Evolutionary conservation across 2,888 invertebrate genomes (phyloP), one percentile per base, ranked within the genome.

Genomic region (Apantesis nais): DNA sequence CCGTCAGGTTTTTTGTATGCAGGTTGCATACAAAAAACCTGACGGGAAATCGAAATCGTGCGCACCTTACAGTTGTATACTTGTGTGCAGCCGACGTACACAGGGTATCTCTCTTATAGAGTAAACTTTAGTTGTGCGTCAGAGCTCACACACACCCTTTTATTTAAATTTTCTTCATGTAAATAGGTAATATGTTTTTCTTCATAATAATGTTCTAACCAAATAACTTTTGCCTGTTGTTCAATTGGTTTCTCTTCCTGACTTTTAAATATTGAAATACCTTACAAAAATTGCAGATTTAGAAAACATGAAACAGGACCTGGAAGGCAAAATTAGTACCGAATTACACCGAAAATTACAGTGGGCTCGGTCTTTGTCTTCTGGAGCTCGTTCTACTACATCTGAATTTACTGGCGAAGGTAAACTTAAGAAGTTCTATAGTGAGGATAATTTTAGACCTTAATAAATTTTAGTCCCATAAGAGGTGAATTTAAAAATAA

Each of bases 231-330:
- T 7, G 19, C 3, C 2, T 44, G 3, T 41, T 41, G 44, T 19
- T 14, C 14, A 19, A 16, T 19, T 19, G 44, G 5, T 48, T 19
- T 48, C 19, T 52, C 9, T n/a, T 52, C n/a, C 52, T 11, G 2
- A 9, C 4, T 22, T n/a, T 8, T 48, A 22, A 22, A 22, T 4
- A 48, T 48, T 48, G 48, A 22, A 22, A 48, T 48, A 48, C 7
- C 22, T 48, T 22, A 8, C 48, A 48, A 0, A 48, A 31, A 65
- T 88, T 87, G 52, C 86, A 94, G 94, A 94, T 87, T 79, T 93
- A 67, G 84, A 92, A 85, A 97, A 97, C 87, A 96, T 98, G 71
- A 97, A 97, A 88, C 96, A 97, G 81, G 97, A 97, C 80, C 90
- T 98, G 66, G 97, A 97, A 84, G 96, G 93, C 48, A 96, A 96